These are phyloP conservation scores for Eudyptes chrysolophus DNA, from an alignment of 2,113 vertebrate species.

Conservation along the genomic window DNA sequence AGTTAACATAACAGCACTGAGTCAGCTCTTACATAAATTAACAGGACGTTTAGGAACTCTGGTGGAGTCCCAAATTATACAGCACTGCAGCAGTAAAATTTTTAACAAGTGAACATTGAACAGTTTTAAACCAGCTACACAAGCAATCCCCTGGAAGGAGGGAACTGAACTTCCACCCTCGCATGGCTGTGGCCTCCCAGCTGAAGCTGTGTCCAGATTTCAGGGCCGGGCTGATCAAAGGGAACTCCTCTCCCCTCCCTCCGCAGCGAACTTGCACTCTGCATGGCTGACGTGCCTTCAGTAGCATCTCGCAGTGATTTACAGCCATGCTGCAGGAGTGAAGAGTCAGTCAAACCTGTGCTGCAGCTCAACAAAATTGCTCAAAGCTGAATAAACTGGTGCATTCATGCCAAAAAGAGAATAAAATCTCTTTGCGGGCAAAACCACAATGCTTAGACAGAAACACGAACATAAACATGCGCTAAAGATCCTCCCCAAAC, in stretches of 20 bases:
- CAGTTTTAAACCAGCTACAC: neutral
- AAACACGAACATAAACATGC: neutral
- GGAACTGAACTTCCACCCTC: neutral
- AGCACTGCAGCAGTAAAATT: neutral
- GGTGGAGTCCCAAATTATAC: slow-evolving; percentile 15
- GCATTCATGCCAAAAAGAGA: neutral
- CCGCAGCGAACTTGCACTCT: neutral
- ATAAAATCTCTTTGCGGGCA: neutral
- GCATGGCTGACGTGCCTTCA: neutral
- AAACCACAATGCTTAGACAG: neutral
- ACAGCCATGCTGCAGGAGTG: neutral
- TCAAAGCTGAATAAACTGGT: neutral
- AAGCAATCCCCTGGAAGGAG: neutral
- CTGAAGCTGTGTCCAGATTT: neutral
- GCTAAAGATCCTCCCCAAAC: neutral
- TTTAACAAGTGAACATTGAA: neutral
- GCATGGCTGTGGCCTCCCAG: neutral
- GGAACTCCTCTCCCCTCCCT: neutral
- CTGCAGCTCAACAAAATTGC: slow-evolving; percentile 22
- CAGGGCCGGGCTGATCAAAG: neutral
- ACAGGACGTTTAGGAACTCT: neutral
- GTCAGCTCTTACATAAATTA: slow-evolving; percentile 2
- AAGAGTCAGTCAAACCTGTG: slow-evolving; percentile 50
- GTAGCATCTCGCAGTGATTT: slow-evolving; percentile 34
- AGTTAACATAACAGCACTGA: neutral